These are phyloP conservation scores for Chrysocyon brachyurus DNA, from an alignment of 2,797 vertebrate genomes.

Conservation along the genomic window DNA sequence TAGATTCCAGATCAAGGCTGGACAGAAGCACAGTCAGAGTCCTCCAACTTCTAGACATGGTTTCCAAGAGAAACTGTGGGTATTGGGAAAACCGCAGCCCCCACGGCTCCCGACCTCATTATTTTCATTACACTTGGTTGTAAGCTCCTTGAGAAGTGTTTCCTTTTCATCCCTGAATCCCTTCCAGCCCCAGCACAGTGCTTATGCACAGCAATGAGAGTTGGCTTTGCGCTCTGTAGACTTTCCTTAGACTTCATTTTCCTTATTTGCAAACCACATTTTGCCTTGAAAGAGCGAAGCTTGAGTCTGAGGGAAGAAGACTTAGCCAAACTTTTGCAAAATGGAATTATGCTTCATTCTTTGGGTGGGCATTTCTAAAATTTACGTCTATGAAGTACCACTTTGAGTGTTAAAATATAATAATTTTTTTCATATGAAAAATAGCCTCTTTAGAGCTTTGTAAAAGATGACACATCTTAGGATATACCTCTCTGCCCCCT, in stretches of 20 bases:
- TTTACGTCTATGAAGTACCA: slow-evolving; percentile 61
- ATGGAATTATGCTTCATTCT: background rate
- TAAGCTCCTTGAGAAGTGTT: background rate
- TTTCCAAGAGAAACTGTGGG: background rate
- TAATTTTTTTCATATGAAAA: slow-evolving; percentile 61
- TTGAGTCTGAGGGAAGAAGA: background rate
- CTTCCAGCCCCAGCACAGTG: too few species aligned
- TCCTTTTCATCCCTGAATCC: background rate
- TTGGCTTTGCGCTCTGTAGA: background rate
- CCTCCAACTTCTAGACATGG: background rate
- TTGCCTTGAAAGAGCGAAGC: background rate
- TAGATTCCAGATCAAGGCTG: background rate
- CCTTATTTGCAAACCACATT: background rate
- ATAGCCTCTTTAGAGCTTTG: background rate
- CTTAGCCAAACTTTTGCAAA: background rate
- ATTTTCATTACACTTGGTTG: background rate
- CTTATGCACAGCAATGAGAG: background rate
- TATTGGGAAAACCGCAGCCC: too few species aligned
- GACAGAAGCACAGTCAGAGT: too few species aligned
- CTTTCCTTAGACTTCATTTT: background rate
- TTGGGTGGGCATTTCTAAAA: background rate
- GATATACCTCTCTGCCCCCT: too few species aligned
- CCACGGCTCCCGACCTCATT: fast-evolving
- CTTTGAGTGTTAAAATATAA: slow-evolving; percentile 60
- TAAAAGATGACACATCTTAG: background rate